These are phyloP conservation scores for Champsocephalus gunnari DNA, from an alignment of 2,797 vertebrate species.

Conservation along the genomic window DNA sequence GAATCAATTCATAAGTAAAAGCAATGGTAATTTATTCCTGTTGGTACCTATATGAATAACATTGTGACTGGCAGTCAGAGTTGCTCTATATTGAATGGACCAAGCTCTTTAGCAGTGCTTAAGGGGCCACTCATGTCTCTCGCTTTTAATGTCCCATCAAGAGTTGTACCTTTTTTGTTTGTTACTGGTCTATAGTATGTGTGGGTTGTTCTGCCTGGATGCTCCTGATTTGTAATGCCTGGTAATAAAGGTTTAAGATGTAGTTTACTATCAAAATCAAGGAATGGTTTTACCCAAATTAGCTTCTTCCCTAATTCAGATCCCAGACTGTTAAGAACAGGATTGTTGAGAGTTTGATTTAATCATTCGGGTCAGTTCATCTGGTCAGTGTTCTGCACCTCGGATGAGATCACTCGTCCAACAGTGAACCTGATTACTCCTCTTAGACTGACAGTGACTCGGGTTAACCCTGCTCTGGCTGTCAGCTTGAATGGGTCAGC, in stretches of 20 bases:
- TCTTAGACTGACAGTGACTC: not conserved
- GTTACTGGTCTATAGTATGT: not conserved
- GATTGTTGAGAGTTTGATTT: not conserved
- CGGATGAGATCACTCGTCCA: not conserved
- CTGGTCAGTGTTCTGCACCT: not conserved
- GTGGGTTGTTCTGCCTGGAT: not conserved
- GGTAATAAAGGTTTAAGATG: not conserved
- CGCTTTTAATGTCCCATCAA: not conserved
- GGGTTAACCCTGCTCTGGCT: conserved; percentile 11
- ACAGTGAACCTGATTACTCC: not conserved
- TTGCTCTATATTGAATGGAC: not conserved
- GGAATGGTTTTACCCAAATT: not conserved
- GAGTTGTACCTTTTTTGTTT: not conserved
- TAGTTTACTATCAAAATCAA: not conserved
- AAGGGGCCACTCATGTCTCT: too few species aligned
- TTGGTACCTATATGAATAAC: not conserved
- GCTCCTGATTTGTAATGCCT: not conserved
- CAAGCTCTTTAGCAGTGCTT: not conserved
- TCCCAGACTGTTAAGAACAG: conserved; percentile 2
- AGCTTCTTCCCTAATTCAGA: not conserved
- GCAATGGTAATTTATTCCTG: not conserved
- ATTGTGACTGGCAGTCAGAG: not conserved
- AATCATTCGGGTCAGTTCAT: conserved; percentile 22
- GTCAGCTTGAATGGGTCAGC: not conserved
- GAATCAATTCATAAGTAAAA: not conserved